phyloP scores from a whole-genome alignment of 2,113 vertebrate genomes.

The Calidris pugnax region DNA sequence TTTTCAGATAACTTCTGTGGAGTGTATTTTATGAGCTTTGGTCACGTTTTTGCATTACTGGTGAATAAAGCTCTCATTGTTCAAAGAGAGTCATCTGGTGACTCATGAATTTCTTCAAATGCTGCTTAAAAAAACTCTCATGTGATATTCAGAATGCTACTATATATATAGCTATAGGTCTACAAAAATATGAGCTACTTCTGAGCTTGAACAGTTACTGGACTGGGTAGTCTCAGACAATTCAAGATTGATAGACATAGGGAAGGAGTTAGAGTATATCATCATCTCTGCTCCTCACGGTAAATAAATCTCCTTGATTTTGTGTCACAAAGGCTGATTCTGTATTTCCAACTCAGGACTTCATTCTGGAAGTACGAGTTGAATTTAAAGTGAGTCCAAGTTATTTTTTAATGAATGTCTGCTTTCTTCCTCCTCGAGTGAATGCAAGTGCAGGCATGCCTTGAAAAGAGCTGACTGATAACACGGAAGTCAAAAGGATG shows the following conservation, averaged over 20 bases:
- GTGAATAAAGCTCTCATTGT: slow-evolving; percentile 39
- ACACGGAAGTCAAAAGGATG: background rate
- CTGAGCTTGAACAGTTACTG: background rate
- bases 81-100: slow-evolving; percentile 28
- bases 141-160: background rate
- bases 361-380: slow-evolving; percentile 7
- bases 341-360: slow-evolving; percentile 45
- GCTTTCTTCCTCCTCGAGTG: slow-evolving; percentile 17
- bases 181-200: slow-evolving; percentile 8
- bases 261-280: slow-evolving; percentile 17
- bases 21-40: slow-evolving; percentile 16
- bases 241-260: slow-evolving; percentile 44
- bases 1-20: slow-evolving; percentile 38
- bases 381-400: slow-evolving; percentile 58
- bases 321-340: slow-evolving; percentile 51
- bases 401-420: slow-evolving; percentile 65
- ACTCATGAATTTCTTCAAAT: slow-evolving; percentile 53
- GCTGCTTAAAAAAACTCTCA: background rate
- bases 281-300: slow-evolving; percentile 8
- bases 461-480: background rate
- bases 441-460: background rate
- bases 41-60: background rate
- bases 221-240: background rate
- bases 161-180: background rate
- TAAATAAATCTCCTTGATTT: slow-evolving; percentile 66